Percentiles rank a stretch among this genome's conserved stretches.
These are phyloP conservation scores for Sebastes taczanowskii DNA, from an alignment of 2,797 vertebrate genomes.

Conservation along the genomic window DNA sequence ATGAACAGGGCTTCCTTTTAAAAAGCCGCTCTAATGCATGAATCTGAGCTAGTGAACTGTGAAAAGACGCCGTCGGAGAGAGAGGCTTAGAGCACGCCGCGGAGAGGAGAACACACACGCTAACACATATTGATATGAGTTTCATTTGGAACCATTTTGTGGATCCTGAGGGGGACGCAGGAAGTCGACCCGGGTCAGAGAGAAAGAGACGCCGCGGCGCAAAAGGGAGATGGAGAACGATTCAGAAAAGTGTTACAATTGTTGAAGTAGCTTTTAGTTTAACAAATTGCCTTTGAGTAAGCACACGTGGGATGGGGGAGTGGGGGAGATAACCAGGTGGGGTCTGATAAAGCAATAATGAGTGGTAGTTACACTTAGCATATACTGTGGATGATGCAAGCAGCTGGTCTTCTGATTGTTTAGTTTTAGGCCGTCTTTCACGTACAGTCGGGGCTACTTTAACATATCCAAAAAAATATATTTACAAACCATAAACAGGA, in stretches of 20 bases:
- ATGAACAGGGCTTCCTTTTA: conserved; percentile 84
- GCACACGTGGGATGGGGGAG: conserved; percentile 18
- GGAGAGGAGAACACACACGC: conserved; percentile 53
- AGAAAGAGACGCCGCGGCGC: conserved; percentile 15
- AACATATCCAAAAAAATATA: conserved; percentile 74
- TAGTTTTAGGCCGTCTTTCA: conserved; percentile 69
- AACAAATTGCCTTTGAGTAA: conserved; percentile 53
- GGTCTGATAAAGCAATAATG: conserved; percentile 59
- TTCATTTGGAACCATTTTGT: conserved; percentile 69
- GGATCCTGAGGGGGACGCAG: conserved; percentile 35
- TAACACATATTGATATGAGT: conserved; percentile 68
- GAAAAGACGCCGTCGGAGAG: conserved; percentile 73
- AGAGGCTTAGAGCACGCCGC: conserved; percentile 66
- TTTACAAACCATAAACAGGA: conserved; percentile 82
- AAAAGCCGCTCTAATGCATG: conserved; percentile 82
- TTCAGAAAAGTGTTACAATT: conserved; percentile 35
- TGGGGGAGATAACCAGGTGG: conserved; percentile 38
- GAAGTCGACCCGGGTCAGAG: conserved; percentile 44
- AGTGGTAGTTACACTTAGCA: conserved; percentile 68
- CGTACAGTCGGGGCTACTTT: conserved; percentile 70
- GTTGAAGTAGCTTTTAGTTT: conserved; percentile 55
- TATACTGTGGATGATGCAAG: conserved; percentile 70
- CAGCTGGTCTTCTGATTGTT: conserved; percentile 78
- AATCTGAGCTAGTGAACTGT: conserved; percentile 78
- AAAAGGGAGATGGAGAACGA: conserved; percentile 26